Evolutionary conservation across 30 jellyfish, hydroid and myxozoan species (phyloP).

Genomic region (Hydractinia echinata): DNA sequence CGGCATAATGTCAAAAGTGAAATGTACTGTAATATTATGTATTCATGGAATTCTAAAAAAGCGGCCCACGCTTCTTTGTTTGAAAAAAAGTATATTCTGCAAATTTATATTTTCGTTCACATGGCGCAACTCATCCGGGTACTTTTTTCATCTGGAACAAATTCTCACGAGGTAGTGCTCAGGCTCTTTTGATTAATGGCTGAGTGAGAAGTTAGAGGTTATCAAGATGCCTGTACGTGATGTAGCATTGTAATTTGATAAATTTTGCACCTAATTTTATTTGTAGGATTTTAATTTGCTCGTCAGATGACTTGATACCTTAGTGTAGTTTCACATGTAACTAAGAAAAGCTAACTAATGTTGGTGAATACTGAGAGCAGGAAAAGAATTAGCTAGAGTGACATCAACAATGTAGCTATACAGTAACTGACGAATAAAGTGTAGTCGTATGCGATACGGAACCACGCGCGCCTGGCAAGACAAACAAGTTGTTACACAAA

Average conservation of each 20-base stretch:
- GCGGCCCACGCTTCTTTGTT: not conserved
- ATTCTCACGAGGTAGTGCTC: constrained; percentile 40
- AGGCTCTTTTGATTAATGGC: constrained; percentile 66
- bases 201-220: constrained; percentile 54
- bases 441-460: too few relatives aligned
- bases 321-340: too few relatives aligned
- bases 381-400: too few relatives aligned
- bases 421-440: too few relatives aligned
- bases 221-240: constrained; percentile 82
- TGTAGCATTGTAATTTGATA: not conserved
- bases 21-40: too few relatives aligned
- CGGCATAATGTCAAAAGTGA: too few relatives aligned
- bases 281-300: not conserved
- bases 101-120: constrained; percentile 36
- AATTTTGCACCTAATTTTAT: not conserved
- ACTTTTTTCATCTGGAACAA: constrained; percentile 36
- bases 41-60: too few relatives aligned
- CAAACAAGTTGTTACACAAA: too few relatives aligned
- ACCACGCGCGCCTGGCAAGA: too few relatives aligned
- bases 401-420: too few relatives aligned
- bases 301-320: not conserved
- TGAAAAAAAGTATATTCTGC: not conserved
- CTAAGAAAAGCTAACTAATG: too few relatives aligned
- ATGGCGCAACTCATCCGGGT: constrained; percentile 98
- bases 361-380: too few relatives aligned